A percentile compares a stretch with the other conserved stretches of the same genome.
These are phyloP conservation scores for Timema podura DNA, from an alignment of 2,888 invertebrate species.

Conservation along the genomic window DNA sequence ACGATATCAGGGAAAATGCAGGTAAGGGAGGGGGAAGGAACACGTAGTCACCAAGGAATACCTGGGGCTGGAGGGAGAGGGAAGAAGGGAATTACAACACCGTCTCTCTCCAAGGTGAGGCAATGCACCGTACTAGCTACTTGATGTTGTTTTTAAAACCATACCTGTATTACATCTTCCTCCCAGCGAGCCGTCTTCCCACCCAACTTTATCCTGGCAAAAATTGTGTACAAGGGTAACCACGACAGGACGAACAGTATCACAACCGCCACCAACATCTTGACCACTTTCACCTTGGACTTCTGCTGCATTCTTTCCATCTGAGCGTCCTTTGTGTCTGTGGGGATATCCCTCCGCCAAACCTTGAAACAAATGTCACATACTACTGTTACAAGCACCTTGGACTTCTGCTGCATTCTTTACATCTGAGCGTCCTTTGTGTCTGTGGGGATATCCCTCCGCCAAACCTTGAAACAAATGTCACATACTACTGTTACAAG, in stretches of 20 bases:
- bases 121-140: no score
- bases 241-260: conserved; percentile 90
- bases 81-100: no score
- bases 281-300: conserved; percentile 61
- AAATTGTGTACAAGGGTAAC: conserved; percentile 87
- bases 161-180: conserved; percentile 56
- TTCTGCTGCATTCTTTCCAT: conserved; percentile 92
- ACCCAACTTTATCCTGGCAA: conserved; percentile 80
- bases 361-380: conserved; percentile 46
- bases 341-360: conserved; percentile 82
- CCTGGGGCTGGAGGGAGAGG: no score
- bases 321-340: conserved; percentile 85
- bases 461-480: conserved; percentile 58
- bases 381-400: conserved; percentile 46
- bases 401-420: conserved; percentile 88
- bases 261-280: conserved; percentile 87
- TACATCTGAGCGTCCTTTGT: conserved; percentile 89
- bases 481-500: background rate
- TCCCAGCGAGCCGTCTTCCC: conserved; percentile 71
- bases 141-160: no score
- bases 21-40: no score
- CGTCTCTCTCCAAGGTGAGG: no score
- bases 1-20: no score
- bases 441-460: conserved; percentile 83
- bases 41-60: no score